Percentiles rank a stretch among this genome's conserved stretches.
Conservation (phyloP, 1,140 invertebrate species). For the Popillia japonica region DNA sequence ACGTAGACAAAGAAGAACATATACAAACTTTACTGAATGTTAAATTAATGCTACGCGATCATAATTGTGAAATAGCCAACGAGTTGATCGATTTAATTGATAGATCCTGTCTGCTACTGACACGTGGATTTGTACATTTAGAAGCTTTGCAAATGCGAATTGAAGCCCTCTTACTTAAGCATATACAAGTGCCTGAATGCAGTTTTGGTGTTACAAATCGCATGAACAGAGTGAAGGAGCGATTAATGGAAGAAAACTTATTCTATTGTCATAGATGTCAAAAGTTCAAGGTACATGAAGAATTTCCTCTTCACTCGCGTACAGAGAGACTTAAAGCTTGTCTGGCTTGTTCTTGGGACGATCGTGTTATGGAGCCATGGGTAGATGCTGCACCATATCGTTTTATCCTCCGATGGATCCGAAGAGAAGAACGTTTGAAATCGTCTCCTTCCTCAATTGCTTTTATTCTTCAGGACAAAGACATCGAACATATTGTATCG, state of each 20-base stretch:
- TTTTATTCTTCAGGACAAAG: constrained; percentile 69
- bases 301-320: constrained; percentile 61
- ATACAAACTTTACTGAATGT: constrained; percentile 67
- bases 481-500: constrained; percentile 71
- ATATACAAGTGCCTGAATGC: constrained; percentile 65
- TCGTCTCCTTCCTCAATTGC: constrained; percentile 67
- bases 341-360: constrained; percentile 64
- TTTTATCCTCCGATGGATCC: constrained; percentile 68
- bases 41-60: constrained; percentile 64
- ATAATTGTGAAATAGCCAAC: constrained; percentile 64
- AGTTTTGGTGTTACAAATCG: constrained; percentile 64
- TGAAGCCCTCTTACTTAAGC: constrained; percentile 63
- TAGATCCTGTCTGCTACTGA: constrained; percentile 68
- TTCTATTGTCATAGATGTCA: constrained; percentile 65
- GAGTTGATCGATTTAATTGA: constrained; percentile 68
- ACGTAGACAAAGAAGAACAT: constrained; percentile 63
- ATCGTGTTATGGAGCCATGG: constrained; percentile 62
- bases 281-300: constrained; percentile 63
- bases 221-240: constrained; percentile 61
- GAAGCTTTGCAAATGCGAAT: constrained; percentile 68
- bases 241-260: constrained; percentile 63
- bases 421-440: constrained; percentile 66
- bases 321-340: constrained; percentile 62
- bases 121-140: constrained; percentile 64
- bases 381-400: constrained; percentile 69